Evolutionary conservation across 2,888 invertebrate genomes (phyloP), one percentile per base, ranked within the genome.

Genomic region (Zeuzera pyrina): DNA sequence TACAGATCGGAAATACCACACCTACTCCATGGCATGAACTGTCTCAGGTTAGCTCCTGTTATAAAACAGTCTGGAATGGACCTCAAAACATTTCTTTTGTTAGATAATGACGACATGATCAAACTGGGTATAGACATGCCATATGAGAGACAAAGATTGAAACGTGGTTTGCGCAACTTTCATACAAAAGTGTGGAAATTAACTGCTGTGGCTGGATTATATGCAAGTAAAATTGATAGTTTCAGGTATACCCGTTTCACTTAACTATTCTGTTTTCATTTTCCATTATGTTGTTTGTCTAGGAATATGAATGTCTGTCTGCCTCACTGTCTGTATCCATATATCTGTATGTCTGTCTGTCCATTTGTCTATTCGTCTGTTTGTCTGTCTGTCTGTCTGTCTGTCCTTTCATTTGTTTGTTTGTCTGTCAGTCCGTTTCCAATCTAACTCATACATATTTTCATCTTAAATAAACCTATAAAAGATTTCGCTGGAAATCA

Each of bases 21-120:
- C 34, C 74, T 90, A 2, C 61, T 90, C 0, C 81, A 84, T 44
- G 88, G 88, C 2, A 87, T 88, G 84, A 83, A 81, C 37, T 85
- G 88, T 48, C 87, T 87, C 42, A 62, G 64, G 19, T 64, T 88
- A 15, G 64, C 68, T 1, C 51, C 68, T 2, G 31, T 71, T 2
- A 84, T 91, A 40, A 48, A 69, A 30, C 69, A 81, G 8, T 70
- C 63, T 33, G 65, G 74, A 5, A 79, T 89, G 39, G 72, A 76
- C 50, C 66, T 90, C 12, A 71, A 78, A 34, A 71, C 73, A 1
- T 88, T 91, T 47, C 52, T 91, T 3, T 65, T 85, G 21, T 48
- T 88, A 23, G 81, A 85, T 43, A 87, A 89, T 28, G 57, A 77
- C 0, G 86, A 87, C 47, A 74, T 91, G 57, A 53, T 74, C 26